Evolutionary conservation across 2,113 vertebrate species (phyloP).

Genomic region (Ceyx cyanopectus): DNA sequence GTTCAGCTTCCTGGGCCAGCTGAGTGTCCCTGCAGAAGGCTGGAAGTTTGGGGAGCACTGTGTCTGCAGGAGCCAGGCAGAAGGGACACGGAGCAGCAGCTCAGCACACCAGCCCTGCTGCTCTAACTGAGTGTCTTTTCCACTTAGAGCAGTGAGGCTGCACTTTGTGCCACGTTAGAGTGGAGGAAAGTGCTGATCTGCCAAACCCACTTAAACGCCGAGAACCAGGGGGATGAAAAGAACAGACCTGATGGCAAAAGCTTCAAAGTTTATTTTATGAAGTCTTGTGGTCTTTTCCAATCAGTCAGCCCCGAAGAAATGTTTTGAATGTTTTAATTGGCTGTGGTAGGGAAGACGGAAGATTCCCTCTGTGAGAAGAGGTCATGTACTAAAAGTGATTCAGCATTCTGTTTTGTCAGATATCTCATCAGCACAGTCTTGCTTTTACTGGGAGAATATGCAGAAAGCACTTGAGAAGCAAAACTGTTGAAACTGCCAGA

Average conservation of each 20-base stretch:
- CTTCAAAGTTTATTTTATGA: neutral
- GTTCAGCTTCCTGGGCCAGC: neutral
- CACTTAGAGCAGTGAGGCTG: neutral
- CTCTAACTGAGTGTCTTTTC: neutral
- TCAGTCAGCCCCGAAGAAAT: neutral
- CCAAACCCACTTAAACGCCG: neutral
- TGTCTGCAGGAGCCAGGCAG: neutral
- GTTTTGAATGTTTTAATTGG: neutral
- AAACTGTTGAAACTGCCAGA: neutral
- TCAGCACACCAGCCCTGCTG: neutral
- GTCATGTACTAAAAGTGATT: neutral
- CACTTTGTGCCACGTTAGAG: neutral
- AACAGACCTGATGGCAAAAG: neutral
- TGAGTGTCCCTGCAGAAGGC: neutral
- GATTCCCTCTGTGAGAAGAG: slow-evolving; percentile 17
- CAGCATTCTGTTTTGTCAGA: slow-evolving; percentile 26
- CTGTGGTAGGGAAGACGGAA: neutral
- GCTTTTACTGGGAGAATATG: neutral
- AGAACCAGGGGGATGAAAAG: neutral
- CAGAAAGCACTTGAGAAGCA: neutral
- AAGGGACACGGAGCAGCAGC: neutral
- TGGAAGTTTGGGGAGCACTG: neutral
- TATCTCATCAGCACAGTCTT: neutral
- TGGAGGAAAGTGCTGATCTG: neutral
- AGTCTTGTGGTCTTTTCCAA: neutral